phyloP scores from a whole-genome alignment of 2,888 invertebrate species.

The Pammene aurita region DNA sequence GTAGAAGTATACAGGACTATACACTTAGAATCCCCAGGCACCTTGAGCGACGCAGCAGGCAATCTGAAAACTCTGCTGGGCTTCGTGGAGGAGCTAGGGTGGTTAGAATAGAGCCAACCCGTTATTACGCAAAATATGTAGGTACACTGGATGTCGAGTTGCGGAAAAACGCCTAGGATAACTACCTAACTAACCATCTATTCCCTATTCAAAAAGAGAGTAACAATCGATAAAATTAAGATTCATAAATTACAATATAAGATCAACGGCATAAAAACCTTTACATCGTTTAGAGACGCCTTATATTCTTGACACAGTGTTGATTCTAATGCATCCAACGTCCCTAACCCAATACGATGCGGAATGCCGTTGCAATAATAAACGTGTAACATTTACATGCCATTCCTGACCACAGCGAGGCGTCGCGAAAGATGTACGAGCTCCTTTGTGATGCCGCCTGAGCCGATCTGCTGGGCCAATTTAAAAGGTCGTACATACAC shows the following conservation, averaged over 20 bases:
- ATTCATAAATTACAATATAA: neutral
- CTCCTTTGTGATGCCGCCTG: conserved; percentile 48
- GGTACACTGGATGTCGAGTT: no score
- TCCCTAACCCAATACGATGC: conserved; percentile 42
- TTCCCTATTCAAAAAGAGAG: no score
- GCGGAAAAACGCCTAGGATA: no score
- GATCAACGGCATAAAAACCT: conserved; percentile 5
- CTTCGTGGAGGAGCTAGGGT: no score
- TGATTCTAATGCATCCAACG: conserved; percentile 42
- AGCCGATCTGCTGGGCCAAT: conserved; percentile 1
- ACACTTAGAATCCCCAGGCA: no score
- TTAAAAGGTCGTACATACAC: conserved; percentile 21
- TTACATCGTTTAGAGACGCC: conserved; percentile 4
- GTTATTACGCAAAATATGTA: no score
- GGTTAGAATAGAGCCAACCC: no score
- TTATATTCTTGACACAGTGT: conserved; percentile 31
- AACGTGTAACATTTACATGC: conserved; percentile 46
- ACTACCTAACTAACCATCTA: no score
- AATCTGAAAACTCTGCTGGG: no score
- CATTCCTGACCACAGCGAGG: conserved; percentile 43
- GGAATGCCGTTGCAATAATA: conserved; percentile 43
- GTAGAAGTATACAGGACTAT: no score
- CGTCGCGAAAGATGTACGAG: conserved; percentile 46
- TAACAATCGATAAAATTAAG: no score
- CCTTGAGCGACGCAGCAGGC: no score